Evolutionary conservation across 2,888 invertebrate species (phyloP), one percentile per base, ranked within the genome.

Genomic region (Pecten maximus): DNA sequence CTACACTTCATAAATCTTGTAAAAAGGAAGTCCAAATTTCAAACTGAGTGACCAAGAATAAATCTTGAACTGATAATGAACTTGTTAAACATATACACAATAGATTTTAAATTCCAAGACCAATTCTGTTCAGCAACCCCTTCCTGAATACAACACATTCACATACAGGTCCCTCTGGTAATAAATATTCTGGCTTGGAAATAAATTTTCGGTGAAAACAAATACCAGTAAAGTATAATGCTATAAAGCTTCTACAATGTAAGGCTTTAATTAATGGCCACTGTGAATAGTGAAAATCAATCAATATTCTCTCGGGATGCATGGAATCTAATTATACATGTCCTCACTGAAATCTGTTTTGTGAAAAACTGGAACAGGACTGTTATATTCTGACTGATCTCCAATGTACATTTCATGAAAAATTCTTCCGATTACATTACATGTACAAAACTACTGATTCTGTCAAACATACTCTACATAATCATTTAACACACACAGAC

Each of bases 151-250:
- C 10, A 74, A 28, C 15, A 74, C 74, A 74, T 35, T 35, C 3
- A 6, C 28, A 35, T 35, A 74, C 1, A 74, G 6, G 19, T 54
- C 54, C 54, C 54, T n/a, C 2, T 74, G 74, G 8, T 74, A 12
- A 74, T 35, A 74, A 74, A 74, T 74, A 6, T 74, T 10, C 35
- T 12, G 0, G 35, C 35, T 0, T 28, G 23, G 74, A 74, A 35
- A 74, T 74, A 74, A 60, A 60, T 60, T n/a, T 60, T 60, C 60
- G 16, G 6, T 60, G 60, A 60, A 23, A 60, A 74, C 74, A 74
- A 74, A 74, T 74, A 74, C 74, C 74, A 74, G 35, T 74, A 74
- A 35, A 74, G 54, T 23, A 54, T 54, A 54, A 54, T 19, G 23
- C 54, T 54, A 54, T n/a, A 8, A 6, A 3, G n/a, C n/a, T 54